Percentiles rank a stretch among this genome's conserved stretches.
Evolutionary conservation across 2,888 invertebrate genomes (phyloP).

Genomic region (Eucera pruinosa): DNA sequence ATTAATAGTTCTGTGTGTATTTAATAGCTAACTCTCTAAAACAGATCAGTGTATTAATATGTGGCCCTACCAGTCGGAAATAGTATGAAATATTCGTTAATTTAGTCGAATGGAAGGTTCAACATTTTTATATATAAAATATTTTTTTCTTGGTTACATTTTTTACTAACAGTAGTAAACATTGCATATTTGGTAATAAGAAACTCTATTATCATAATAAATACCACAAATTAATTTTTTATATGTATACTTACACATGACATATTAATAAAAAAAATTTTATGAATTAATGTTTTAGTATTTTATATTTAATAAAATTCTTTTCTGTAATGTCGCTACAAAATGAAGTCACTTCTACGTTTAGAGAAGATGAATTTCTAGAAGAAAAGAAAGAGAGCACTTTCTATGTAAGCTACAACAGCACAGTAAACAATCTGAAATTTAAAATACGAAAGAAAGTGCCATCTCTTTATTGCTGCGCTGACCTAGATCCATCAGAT

Average conservation of each 20-base stretch:
- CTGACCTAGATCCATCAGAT: slow-evolving; percentile 40
- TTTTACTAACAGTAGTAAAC: too few species aligned
- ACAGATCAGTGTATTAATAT: too few species aligned
- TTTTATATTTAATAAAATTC: not conserved
- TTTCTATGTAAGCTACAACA: slow-evolving; percentile 14
- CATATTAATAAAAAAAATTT: not conserved
- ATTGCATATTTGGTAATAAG: too few species aligned
- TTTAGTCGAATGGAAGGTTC: not conserved
- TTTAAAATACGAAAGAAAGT: slow-evolving; percentile 27
- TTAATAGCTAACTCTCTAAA: too few species aligned
- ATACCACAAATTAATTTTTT: too few species aligned
- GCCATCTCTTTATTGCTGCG: slow-evolving; percentile 33
- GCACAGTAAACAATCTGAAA: slow-evolving; percentile 29
- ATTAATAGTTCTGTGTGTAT: too few species aligned
- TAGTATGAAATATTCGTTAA: too few species aligned
- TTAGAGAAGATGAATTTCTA: not conserved
- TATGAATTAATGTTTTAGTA: not conserved
- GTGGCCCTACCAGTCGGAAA: too few species aligned
- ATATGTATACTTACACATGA: too few species aligned
- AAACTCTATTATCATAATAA: too few species aligned
- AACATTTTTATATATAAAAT: not conserved
- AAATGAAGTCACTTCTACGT: not conserved
- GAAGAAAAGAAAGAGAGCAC: not conserved
- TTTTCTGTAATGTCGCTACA: slow-evolving; percentile 7
- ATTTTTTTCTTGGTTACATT: not conserved